These are phyloP conservation scores for Callorhinus ursinus DNA, from an alignment of 2,113 vertebrate species.

Conservation along the genomic window DNA sequence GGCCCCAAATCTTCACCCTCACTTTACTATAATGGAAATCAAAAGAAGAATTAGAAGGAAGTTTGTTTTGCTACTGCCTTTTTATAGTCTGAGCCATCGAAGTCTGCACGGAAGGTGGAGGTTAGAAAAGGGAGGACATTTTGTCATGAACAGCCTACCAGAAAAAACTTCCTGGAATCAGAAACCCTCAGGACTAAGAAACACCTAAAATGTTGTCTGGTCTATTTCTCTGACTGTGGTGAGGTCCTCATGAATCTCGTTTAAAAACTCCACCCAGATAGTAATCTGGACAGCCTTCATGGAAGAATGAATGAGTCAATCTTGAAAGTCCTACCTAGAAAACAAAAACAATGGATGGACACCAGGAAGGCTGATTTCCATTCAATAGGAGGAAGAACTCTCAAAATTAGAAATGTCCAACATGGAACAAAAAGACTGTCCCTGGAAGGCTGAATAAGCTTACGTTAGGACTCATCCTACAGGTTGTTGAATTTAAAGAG, in stretches of 20 bases:
- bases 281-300: not conserved
- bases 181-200: not conserved
- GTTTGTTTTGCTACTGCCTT: not conserved
- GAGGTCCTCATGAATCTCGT: not conserved
- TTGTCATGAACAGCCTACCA: not conserved
- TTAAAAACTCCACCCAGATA: not conserved
- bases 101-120: not conserved
- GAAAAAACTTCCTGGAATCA: not conserved
- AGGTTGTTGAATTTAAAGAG: not conserved
- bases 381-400: not conserved
- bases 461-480: not conserved
- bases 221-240: not conserved
- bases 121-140: not conserved
- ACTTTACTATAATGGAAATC: not conserved
- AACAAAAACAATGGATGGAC: not conserved
- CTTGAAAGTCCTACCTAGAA: not conserved
- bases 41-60: not conserved
- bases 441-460: not conserved
- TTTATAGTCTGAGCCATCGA: not conserved
- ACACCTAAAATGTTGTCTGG: not conserved
- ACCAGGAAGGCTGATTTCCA: not conserved
- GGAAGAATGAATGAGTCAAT: not conserved
- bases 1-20: not conserved
- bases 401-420: not conserved
- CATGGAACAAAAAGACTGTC: not conserved